Base-by-base conservation (phyloP, 2,113 vertebrate species). In the Barnardius zonarius region DNA sequence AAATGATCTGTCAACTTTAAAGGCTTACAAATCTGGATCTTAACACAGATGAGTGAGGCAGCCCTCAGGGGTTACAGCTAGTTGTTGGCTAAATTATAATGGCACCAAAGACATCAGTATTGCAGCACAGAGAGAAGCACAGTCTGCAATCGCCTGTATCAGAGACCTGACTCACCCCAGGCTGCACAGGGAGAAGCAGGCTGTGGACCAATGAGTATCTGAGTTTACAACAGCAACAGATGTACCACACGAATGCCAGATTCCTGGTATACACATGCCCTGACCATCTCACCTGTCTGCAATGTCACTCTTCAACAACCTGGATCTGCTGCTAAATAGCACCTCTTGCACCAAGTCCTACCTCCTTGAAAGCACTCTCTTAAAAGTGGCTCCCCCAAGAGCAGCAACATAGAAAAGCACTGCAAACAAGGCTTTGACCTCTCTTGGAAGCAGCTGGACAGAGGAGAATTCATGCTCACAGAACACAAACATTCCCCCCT, bases 1-100 rank as follows among this genome's bases (percentile, higher is more conserved):
- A 95, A 92, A 93, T n/a, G 20, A 90, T 92, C 90, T 68, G 78
- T 92, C 76, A 92, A 33, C 72, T 88, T 80, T 70, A 78, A 86
- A 94, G 62, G 35, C 48, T 70, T 75, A 39, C 0, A 8, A 81
- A 74, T 83, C 55, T 64, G 30, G 64, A 81, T 84, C 39, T 82
- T 84, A 78, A 49, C 25, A 55, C 6, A 31, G 9, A 67, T 28
- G 64, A 92, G 37, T 11, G 83, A 70, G 93, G 75, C 14, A 90
- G 85, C 75, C 86, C 69, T 57, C 1, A 0, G 76, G 70, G 76
- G 30, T 66, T 88, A 31, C 46, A 64, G 43, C 24, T 24, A 59
- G 14, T n/a, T 80, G 17, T 30, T 85, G 46, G 78, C 35, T 39
- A 25, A 83, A 81, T 81, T 7, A 8, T 10, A 51, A 51, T 5